Conservation (phyloP, 2,797 vertebrate species). For the Phoxinus dragarum region DNA sequence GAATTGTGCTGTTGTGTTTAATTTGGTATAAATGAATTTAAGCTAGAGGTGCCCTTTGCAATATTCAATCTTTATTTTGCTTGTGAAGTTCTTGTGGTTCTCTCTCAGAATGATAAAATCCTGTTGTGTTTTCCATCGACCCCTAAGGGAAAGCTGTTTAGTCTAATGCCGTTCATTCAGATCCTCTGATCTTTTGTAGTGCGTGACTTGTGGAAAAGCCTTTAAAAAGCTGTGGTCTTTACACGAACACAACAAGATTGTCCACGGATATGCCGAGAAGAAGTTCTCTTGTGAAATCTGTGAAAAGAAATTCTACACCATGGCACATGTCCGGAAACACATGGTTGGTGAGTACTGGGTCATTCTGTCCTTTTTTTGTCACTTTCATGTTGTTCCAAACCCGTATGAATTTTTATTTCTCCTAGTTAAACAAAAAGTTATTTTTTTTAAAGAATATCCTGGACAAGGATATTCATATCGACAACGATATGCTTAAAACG, state of each 20-base stretch:
- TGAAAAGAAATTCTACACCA: slow-evolving; percentile 99
- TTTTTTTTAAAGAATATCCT: too few species aligned
- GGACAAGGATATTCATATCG: too few species aligned
- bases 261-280: slow-evolving; percentile 96
- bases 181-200: slow-evolving; percentile 77
- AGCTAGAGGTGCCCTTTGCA: slow-evolving; percentile 30
- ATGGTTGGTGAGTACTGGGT: slow-evolving; percentile 92
- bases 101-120: not conserved
- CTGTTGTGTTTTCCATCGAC: slow-evolving; percentile 23
- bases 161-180: not conserved
- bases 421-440: not conserved
- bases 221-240: slow-evolving; percentile 99
- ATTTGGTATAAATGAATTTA: slow-evolving; percentile 6
- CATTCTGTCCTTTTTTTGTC: not conserved
- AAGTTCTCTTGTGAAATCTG: slow-evolving; percentile 99
- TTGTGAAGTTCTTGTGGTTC: not conserved
- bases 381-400: slow-evolving; percentile 10
- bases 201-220: slow-evolving; percentile 91
- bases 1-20: slow-evolving; percentile 27
- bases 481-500: too few species aligned
- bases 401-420: not conserved
- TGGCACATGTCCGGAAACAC: slow-evolving; percentile 98
- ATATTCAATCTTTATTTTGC: slow-evolving; percentile 18
- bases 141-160: slow-evolving; percentile 4
- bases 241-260: slow-evolving; percentile 97